Evolutionary conservation across 2,113 vertebrate genomes (phyloP).

Genomic region (Meriones unguiculatus): DNA sequence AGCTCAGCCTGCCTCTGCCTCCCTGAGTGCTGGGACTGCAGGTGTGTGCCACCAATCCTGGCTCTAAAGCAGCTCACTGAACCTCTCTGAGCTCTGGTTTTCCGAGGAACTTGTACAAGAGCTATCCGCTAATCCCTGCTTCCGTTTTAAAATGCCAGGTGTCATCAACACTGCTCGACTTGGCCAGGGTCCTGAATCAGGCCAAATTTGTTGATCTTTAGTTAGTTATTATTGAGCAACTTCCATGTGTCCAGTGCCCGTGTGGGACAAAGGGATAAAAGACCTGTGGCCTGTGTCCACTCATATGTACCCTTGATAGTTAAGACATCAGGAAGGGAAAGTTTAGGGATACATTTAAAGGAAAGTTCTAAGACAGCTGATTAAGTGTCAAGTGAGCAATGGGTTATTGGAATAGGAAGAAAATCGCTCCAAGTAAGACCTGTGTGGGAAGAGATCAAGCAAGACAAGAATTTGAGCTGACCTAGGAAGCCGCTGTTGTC

Average conservation of each 20-base stretch:
- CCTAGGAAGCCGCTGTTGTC: background rate
- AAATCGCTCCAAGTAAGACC: background rate
- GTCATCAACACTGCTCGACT: background rate
- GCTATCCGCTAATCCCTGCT: constrained; percentile 5
- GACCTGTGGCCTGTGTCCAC: background rate
- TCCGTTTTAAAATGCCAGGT: background rate
- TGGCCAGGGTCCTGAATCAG: background rate
- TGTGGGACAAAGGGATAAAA: constrained; percentile 10
- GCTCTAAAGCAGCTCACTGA: background rate
- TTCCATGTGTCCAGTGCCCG: background rate
- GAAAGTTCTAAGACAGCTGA: background rate
- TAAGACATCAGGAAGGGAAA: background rate
- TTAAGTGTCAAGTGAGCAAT: background rate
- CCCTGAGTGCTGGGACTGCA: too few relatives aligned
- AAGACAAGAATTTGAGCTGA: background rate
- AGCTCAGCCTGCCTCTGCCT: too few relatives aligned
- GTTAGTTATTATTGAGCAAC: background rate
- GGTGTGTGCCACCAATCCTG: too few relatives aligned
- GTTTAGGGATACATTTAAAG: background rate
- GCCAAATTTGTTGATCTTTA: constrained; percentile 41
- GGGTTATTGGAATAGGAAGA: background rate
- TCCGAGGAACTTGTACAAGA: background rate
- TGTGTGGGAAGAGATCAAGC: background rate
- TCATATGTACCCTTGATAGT: background rate
- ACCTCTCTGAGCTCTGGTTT: background rate